Conservation (phyloP, 2,113 vertebrate species). For the Nycticryphes semicollaris region DNA sequence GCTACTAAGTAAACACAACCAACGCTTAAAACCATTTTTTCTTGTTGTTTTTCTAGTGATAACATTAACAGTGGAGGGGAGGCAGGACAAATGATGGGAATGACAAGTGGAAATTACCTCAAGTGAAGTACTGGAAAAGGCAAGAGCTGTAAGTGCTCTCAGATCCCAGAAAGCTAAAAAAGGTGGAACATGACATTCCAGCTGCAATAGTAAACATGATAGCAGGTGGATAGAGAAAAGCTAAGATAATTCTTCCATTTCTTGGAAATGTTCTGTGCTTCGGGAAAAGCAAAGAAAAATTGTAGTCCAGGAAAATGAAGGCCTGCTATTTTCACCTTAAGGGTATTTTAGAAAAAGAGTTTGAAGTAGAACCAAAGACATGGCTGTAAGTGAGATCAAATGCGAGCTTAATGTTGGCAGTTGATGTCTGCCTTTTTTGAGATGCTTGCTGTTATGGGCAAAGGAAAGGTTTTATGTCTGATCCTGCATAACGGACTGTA, state of each 20-base stretch:
- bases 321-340: not conserved
- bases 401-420: not conserved
- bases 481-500: not conserved
- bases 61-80: not conserved
- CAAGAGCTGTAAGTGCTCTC: not conserved
- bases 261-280: not conserved
- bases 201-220: not conserved
- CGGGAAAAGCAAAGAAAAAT: not conserved
- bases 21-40: not conserved
- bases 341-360: not conserved
- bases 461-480: not conserved
- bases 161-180: not conserved
- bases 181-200: not conserved
- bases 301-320: not conserved
- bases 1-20: not conserved
- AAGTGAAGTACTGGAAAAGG: not conserved
- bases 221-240: not conserved
- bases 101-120: not conserved
- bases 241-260: not conserved
- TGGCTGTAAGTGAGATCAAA: not conserved
- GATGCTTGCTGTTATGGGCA: not conserved
- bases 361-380: not conserved
- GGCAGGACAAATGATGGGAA: not conserved
- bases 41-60: not conserved
- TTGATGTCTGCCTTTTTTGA: not conserved